A percentile compares a stretch with the other conserved stretches of the same genome.
Conservation (phyloP, 2,113 vertebrate genomes). For the Acanthisitta chloris region DNA sequence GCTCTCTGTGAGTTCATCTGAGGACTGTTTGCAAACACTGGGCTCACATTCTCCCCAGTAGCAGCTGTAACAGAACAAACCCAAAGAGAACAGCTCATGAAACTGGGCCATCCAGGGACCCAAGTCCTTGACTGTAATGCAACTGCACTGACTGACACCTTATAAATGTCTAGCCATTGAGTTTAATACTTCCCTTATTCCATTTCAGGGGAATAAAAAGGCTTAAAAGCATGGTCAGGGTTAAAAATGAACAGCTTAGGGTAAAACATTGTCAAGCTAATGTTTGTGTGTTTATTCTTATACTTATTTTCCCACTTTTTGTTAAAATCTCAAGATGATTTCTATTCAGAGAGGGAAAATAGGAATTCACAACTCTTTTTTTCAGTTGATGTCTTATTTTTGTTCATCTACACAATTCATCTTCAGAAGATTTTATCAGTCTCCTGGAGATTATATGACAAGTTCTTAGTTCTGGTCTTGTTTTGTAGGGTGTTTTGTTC, state of each 20-base stretch:
- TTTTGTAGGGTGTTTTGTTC: background rate
- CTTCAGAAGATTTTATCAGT: background rate
- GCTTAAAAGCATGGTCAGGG: background rate
- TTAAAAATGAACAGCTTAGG: background rate
- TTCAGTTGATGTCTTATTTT: background rate
- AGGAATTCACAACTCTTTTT: background rate
- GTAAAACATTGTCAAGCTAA: background rate
- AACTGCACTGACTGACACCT: background rate
- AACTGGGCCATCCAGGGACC: background rate
- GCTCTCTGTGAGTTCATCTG: background rate
- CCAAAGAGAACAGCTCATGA: background rate
- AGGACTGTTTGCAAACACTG: background rate
- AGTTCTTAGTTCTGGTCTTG: background rate
- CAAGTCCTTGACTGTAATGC: background rate
- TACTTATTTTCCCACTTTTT: background rate
- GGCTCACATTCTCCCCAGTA: background rate
- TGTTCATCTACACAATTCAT: background rate
- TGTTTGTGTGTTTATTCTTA: background rate
- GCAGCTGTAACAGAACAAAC: background rate
- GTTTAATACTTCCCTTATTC: background rate
- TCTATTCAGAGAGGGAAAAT: background rate
- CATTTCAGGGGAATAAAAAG: background rate
- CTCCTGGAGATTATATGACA: background rate
- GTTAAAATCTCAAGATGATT: background rate
- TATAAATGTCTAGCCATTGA: accelerated